Evolutionary conservation across 2,113 vertebrate species (phyloP), one percentile per base, ranked within the genome.

Genomic region (Sceloporus undulatus): DNA sequence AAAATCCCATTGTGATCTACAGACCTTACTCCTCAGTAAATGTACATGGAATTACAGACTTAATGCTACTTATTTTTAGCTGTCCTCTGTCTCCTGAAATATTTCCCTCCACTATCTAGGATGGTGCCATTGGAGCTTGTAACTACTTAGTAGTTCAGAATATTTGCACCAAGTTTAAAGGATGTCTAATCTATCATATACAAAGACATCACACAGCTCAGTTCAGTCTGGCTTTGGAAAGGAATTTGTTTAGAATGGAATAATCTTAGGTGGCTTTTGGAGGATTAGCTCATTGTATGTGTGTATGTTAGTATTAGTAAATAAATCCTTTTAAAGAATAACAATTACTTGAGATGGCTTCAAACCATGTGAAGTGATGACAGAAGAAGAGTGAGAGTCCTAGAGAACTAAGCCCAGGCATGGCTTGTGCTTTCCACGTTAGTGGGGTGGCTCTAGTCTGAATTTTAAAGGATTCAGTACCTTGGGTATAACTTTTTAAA

Each of bases 281-380:
- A 91, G 76, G 52, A 56, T 79, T 71, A 25, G 16, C 6, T 79
- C 34, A 82, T 65, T 21, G 84, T 79, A 1, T 42, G 2, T 56
- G 1, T 2, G 4, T 75, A 23, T 23, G 13, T 66, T 48, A 68
- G 18, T 29, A 88, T 84, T 70, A 84, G 90, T 91, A 87, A n/a
- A 85, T 65, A 25, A 85, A 62, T 90, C 42, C 0, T 82, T 86
- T 87, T 59, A 81, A 83, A 90, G 40, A 82, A 85, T 91, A 84
- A 27, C 82, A 73, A n/a, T 71, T 29, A n/a, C 27, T 21, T 71
- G 81, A 3, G 40, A 70, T 52, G 40, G 16, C 23, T 48, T 66
- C 21, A 82, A 11, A 29, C 23, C 65, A 70, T 52, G 62, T 83
- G 80, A 68, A 66, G 62, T 65, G 34, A 40, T 82, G 66, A 23